Evolutionary conservation across 2,113 vertebrate species (phyloP).

Genomic region (Callipepla californica): DNA sequence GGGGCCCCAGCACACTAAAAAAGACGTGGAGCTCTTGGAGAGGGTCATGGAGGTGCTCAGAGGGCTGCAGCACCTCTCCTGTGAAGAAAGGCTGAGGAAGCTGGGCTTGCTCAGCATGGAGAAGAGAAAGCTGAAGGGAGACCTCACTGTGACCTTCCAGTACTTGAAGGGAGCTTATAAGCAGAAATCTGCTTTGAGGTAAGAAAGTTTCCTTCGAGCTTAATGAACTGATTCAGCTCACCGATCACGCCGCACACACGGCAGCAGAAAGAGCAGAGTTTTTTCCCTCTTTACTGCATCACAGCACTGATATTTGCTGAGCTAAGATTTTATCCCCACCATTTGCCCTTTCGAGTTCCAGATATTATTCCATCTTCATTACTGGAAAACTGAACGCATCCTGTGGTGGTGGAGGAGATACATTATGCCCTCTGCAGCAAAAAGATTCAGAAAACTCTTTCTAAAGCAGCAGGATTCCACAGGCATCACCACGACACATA

Average conservation of each 20-base stretch:
- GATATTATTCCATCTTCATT: neutral
- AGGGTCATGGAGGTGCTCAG: neutral
- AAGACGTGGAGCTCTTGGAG: neutral
- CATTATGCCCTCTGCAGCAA: neutral
- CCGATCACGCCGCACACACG: neutral
- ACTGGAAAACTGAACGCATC: neutral
- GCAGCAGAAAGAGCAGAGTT: neutral
- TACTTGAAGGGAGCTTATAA: too few species aligned
- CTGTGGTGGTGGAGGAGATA: neutral
- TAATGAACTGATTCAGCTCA: neutral
- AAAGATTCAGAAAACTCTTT: neutral
- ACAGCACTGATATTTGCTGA: neutral
- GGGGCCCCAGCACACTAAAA: neutral
- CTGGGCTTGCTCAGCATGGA: neutral
- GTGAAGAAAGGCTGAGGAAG: neutral
- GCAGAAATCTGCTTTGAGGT: neutral
- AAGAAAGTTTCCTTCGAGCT: neutral
- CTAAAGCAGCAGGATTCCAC: neutral
- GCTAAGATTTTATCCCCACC: slow-evolving; percentile 1
- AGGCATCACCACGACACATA: neutral
- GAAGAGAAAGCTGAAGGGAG: neutral
- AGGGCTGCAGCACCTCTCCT: neutral
- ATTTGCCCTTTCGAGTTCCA: neutral
- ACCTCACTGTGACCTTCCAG: neutral
- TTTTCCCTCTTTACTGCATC: neutral